These are phyloP conservation scores for Protodeltote pygarga DNA, from an alignment of 2,888 invertebrate genomes.

Conservation along the genomic window DNA sequence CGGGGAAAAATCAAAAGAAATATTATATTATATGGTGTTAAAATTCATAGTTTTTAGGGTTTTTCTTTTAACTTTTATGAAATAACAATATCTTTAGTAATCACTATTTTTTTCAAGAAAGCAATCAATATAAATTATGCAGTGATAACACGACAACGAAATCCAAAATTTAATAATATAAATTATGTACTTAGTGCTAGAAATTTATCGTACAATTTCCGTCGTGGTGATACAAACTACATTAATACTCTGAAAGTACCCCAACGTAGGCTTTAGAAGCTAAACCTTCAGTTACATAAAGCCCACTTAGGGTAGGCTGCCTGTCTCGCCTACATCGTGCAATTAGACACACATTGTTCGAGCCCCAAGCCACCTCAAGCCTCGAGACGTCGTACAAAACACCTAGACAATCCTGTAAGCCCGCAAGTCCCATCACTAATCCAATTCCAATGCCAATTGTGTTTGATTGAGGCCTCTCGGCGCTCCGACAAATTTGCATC, in stretches of 20 bases:
- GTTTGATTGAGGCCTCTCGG: constrained; percentile 32
- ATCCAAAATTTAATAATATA: too few species aligned
- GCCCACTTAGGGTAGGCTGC: neutral
- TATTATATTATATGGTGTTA: neutral
- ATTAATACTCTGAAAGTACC: too few species aligned
- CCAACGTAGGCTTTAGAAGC: too few species aligned
- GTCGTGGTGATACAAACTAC: too few species aligned
- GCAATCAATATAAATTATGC: too few species aligned
- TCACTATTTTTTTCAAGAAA: too few species aligned
- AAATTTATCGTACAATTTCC: too few species aligned
- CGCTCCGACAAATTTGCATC: constrained; percentile 36
- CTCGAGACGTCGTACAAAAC: constrained; percentile 1
- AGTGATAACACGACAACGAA: too few species aligned
- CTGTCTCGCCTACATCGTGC: neutral
- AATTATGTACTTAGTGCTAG: too few species aligned
- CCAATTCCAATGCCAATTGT: constrained; percentile 36
- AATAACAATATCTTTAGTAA: too few species aligned
- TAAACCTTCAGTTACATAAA: neutral
- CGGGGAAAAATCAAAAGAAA: neutral
- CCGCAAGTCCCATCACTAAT: constrained; percentile 15
- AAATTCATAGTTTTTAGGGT: neutral
- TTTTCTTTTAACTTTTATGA: neutral
- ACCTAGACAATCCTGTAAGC: constrained; percentile 1
- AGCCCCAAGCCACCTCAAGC: neutral
- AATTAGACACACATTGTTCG: constrained; percentile 1